A percentile compares a stretch with the other conserved stretches of the same genome.
Conservation (phyloP, 2,113 vertebrate species). For the Lichenostomus cassidix region DNA sequence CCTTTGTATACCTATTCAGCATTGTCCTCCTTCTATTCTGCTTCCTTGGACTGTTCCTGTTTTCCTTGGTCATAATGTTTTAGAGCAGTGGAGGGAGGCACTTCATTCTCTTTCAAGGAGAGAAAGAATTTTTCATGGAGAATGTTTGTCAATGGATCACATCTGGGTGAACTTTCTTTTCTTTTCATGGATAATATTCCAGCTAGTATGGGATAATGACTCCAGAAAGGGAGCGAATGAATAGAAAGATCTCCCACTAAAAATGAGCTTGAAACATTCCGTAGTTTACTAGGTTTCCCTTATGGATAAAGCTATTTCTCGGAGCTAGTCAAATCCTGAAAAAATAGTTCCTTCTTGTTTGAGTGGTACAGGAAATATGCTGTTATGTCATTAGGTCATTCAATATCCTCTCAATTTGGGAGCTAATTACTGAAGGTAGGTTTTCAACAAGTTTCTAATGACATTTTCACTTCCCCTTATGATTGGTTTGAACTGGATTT, state of each 20-base stretch:
- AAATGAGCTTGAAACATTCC: not conserved
- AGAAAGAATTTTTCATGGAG: not conserved
- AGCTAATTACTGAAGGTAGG: not conserved
- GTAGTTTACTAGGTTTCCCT: not conserved
- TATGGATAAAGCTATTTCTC: not conserved
- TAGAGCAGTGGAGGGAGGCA: not conserved
- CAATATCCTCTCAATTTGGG: not conserved
- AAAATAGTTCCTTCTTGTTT: not conserved
- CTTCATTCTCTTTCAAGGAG: not conserved
- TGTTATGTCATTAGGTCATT: not conserved
- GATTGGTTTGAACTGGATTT: not conserved
- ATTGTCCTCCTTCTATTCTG: not conserved
- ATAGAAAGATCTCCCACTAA: not conserved
- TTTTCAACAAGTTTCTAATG: not conserved
- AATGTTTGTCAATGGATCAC: not conserved
- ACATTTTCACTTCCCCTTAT: not conserved
- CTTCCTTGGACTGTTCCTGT: not conserved
- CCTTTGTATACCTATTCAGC: not conserved
- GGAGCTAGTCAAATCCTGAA: not conserved
- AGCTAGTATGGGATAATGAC: not conserved
- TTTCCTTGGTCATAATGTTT: not conserved
- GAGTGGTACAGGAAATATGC: not conserved
- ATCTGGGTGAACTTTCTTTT: not conserved
- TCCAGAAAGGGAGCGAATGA: not conserved
- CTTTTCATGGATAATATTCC: not conserved